Percentiles rank a stretch among this genome's conserved stretches.
Evolutionary conservation across 92 coral and sea anemone species (phyloP).

Genomic region (Hydrozoanthus gracilis): DNA sequence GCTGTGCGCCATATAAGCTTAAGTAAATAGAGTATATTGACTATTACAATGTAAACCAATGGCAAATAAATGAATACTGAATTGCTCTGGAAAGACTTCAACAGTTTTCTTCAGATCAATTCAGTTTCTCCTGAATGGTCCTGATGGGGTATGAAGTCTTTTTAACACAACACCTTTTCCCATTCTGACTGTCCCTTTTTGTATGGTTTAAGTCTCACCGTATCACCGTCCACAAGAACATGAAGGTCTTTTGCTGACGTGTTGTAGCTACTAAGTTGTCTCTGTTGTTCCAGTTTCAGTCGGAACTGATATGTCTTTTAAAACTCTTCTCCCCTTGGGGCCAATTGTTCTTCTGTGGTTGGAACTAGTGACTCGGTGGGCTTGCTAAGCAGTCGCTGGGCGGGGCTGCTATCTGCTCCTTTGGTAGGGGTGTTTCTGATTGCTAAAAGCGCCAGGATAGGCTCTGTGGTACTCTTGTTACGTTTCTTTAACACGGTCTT

Average conservation of each 20-base stretch:
- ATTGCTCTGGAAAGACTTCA: not conserved
- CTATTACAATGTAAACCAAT: too few species aligned
- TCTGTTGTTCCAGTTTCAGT: conserved; percentile 15
- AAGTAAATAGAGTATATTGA: too few species aligned
- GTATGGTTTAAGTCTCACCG: conserved; percentile 11
- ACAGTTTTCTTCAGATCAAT: not conserved
- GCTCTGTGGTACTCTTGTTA: conserved; percentile 31
- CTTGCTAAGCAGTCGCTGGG: not conserved
- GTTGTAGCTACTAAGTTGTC: conserved; percentile 2
- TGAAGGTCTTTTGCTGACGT: conserved; percentile 16
- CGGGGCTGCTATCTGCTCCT: not conserved
- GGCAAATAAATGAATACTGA: too few species aligned
- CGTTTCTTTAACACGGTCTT: conserved; percentile 38
- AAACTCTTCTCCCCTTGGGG: conserved; percentile 1
- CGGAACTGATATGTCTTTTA: not conserved
- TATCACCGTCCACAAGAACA: conserved; percentile 14
- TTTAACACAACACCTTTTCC: conserved; percentile 9
- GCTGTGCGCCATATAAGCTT: too few species aligned
- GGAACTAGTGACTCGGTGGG: not conserved
- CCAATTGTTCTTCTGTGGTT: not conserved
- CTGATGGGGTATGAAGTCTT: conserved; percentile 23
- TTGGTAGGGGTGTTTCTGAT: conserved; percentile 10
- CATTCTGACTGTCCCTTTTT: conserved; percentile 6
- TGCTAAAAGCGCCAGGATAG: not conserved
- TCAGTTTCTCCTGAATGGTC: conserved; percentile 20